Evolutionary conservation across 2,797 vertebrate genomes (phyloP), one percentile per base, ranked within the genome.

Genomic region (Lates japonicus): DNA sequence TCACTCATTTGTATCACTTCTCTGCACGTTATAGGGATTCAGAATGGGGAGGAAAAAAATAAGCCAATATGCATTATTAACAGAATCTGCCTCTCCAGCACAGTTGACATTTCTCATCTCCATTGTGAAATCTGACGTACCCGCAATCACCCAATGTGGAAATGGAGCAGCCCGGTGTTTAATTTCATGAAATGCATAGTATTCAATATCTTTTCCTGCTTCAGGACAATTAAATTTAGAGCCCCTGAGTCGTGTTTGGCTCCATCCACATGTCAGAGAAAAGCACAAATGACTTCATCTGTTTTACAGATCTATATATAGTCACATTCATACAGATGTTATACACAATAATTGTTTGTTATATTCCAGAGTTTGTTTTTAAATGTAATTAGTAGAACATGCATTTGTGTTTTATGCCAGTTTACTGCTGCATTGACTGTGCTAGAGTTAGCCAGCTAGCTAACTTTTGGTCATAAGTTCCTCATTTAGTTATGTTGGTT

Each of bases 41-140:
- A 29, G 35, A 35, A 42, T 20, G 42, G 20, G 51, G 17, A 17
- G 2, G 9, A 37, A 65, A 44, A 31, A 76, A 70, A 68, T 9
- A 76, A 57, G 41, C 60, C 44, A 29, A 4, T 65, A 52, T 90
- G 44, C 58, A 92, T 88, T 84, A 90, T 88, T 91, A 46, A 91
- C 78, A 14, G 44, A 10, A n/a, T 33, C 7, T 48, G 33, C 68
- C 63, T 74, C 74, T 54, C 2, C 33, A 17, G 71, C 66, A 19
- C 61, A 35, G 79, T 35, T 71, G 73, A 81, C 70, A 61, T 74
- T 64, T 82, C 54, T 74, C 44, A n/a, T 49, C 59, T 17, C 78
- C 54, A 48, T 71, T 81, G 52, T 81, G 49, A 82, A 83, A 77
- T 80, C 71, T 84, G 78, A 82, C 60, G 8, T 17, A 41, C 54